These are phyloP conservation scores for Hypotaenidia okinawae DNA, from an alignment of 2,797 vertebrate genomes.

Conservation along the genomic window DNA sequence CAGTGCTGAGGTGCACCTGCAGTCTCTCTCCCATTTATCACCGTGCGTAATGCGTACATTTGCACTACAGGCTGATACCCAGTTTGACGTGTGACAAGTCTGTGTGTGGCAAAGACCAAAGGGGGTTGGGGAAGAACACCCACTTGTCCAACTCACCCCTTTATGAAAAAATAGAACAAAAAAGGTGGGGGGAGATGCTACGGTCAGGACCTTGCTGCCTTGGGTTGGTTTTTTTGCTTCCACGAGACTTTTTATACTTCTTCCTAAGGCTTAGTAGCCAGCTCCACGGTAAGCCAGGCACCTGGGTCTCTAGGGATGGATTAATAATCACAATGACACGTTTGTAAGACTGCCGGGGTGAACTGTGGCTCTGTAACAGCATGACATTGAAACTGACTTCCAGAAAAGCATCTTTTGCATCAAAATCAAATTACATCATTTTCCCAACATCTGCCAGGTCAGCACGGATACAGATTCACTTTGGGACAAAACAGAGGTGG, in stretches of 20 bases:
- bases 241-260: background rate
- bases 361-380: background rate
- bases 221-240: background rate
- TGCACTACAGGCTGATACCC: background rate
- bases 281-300: background rate
- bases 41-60: background rate
- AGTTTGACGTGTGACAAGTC: background rate
- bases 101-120: background rate
- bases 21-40: conserved; percentile 13
- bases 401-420: background rate
- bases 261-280: background rate
- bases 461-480: background rate
- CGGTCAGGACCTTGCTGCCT: background rate
- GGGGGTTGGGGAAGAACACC: background rate
- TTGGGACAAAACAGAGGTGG: background rate
- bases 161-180: background rate
- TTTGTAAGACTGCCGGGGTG: background rate
- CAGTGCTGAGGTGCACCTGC: background rate
- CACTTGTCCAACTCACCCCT: background rate
- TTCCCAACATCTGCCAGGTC: background rate
- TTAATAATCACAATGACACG: background rate
- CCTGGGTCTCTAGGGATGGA: background rate
- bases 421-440: background rate
- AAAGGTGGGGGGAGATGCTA: background rate
- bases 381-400: background rate